Percentiles rank a stretch among this genome's conserved stretches.
Conservation (phyloP, 2,797 vertebrate species). For the Cottoperca gobio region DNA sequence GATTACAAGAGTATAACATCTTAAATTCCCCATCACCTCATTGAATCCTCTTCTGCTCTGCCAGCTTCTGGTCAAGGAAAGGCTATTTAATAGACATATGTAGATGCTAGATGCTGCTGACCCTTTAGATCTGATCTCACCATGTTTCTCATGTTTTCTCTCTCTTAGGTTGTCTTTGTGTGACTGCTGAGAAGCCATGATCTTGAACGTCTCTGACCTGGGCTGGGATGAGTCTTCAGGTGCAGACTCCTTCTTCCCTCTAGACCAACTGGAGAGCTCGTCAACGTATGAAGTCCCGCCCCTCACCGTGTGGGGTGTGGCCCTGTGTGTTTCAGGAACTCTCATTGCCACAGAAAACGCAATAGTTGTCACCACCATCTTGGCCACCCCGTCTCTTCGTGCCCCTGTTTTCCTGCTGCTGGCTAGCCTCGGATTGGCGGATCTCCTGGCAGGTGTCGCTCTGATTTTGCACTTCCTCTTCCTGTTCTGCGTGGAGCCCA, state of each 20-base stretch:
- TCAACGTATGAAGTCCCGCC: slow-evolving; percentile 64
- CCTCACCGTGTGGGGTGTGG: slow-evolving; percentile 89
- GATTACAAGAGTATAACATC: slow-evolving; percentile 7
- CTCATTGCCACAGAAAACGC: slow-evolving; percentile 93
- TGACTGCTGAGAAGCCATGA: slow-evolving; percentile 67
- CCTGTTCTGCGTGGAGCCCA: slow-evolving; percentile 86
- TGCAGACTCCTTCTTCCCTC: slow-evolving; percentile 57
- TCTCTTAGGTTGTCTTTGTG: slow-evolving; percentile 54
- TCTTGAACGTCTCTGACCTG: slow-evolving; percentile 77
- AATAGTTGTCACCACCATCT: slow-evolving; percentile 90
- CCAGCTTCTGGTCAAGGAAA: slow-evolving; percentile 5
- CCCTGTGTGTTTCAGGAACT: slow-evolving; percentile 91
- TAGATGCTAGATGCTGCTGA: slow-evolving; percentile 13
- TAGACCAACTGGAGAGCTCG: slow-evolving; percentile 59
- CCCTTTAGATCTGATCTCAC: slow-evolving; percentile 15
- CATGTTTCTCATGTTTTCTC: slow-evolving; percentile 26
- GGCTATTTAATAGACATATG: slow-evolving; percentile 32
- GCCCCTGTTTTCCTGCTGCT: slow-evolving; percentile 94
- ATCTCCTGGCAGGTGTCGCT: slow-evolving; percentile 92
- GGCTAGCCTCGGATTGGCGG: slow-evolving; percentile 91
- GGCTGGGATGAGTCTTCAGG: slow-evolving; percentile 83
- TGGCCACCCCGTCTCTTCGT: slow-evolving; percentile 88
- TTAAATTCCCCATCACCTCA: slow-evolving; percentile 10
- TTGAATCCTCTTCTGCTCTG: slow-evolving; percentile 7
- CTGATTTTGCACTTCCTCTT: slow-evolving; percentile 92